Percentiles rank a stretch among this genome's conserved stretches.
These are phyloP conservation scores for Halcyon badia DNA, from an alignment of 2,797 vertebrate genomes.

Conservation along the genomic window DNA sequence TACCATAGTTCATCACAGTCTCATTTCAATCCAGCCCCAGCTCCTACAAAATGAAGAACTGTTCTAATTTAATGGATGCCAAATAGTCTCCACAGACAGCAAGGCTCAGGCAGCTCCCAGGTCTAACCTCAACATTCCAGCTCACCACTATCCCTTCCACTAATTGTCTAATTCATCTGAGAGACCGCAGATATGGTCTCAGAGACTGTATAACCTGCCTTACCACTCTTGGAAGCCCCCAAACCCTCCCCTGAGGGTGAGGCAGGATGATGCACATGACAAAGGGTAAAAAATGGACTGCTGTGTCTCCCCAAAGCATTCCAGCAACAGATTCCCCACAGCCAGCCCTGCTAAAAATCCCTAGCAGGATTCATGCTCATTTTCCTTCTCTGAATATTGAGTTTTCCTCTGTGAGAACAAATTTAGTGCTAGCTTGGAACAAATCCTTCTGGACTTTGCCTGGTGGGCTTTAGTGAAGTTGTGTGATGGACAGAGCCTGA, in stretches of 20 bases:
- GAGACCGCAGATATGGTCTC: neutral
- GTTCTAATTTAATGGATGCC: neutral
- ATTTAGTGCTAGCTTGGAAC: neutral
- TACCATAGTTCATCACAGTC: neutral
- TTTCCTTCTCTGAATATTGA: neutral
- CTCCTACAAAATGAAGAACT: neutral
- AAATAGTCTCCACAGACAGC: neutral
- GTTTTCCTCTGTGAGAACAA: neutral
- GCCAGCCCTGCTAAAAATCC: neutral
- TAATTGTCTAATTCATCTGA: neutral
- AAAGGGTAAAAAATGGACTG: neutral
- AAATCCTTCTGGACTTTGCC: neutral
- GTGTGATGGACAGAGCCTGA: neutral
- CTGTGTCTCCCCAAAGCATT: neutral
- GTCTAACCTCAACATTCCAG: neutral
- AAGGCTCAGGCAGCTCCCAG: neutral
- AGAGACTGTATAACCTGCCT: neutral
- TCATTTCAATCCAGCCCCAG: neutral
- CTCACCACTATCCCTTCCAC: neutral
- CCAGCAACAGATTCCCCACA: neutral
- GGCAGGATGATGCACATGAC: neutral
- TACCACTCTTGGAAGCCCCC: neutral
- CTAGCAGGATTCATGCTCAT: neutral
- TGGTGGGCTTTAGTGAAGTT: neutral
- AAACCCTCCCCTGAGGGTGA: neutral